Evolutionary conservation across 2,888 invertebrate species (phyloP), one percentile per base, ranked within the genome.

Genomic region (Cerceris ruficornis): DNA sequence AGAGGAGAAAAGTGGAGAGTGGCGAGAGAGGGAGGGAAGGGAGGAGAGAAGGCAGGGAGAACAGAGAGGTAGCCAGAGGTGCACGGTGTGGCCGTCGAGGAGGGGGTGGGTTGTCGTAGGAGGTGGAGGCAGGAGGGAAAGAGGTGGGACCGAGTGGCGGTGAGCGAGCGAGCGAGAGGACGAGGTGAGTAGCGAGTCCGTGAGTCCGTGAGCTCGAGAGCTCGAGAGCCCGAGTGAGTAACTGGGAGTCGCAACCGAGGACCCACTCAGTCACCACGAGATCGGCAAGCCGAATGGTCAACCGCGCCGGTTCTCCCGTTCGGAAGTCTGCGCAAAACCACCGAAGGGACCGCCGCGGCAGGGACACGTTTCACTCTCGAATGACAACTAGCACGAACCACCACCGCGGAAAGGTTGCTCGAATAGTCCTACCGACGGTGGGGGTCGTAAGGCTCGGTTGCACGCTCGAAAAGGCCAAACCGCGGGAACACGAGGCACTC

Each of bases 231-330:
- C 85, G 85, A 91, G 89, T 89, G 89, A 90, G 90, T 90, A 90
- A 90, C 91, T 90, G 91, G 87, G 87, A 90, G 90, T 88, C 88
- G 87, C 81, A 69, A 80, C 83, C 79, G 89, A 89, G 86, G 88
- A 88, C 88, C 87, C 89, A 89, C 90, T 91, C 92, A 92, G 92
- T 92, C 91, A 91, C 86, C 91, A 92, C 91, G 91, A 92, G 92
- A 92, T 92, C 92, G 92, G 91, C 92, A 89, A 91, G 89, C 90
- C 88, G 92, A 91, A 91, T 92, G 91, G 92, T 92, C 91, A 90
- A 88, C 86, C 89, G 89, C 87, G 89, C 86, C 82, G 81, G 80
- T 78, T 79, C 85, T 85, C 78, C 75, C 75, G 80, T 75, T 81
- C 76, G 81, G 67, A 83, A 82, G 77, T 73, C 70, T 62, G 64